Evolutionary conservation across 2,888 invertebrate genomes (phyloP).

Genomic region (Drosophila birchii): DNA sequence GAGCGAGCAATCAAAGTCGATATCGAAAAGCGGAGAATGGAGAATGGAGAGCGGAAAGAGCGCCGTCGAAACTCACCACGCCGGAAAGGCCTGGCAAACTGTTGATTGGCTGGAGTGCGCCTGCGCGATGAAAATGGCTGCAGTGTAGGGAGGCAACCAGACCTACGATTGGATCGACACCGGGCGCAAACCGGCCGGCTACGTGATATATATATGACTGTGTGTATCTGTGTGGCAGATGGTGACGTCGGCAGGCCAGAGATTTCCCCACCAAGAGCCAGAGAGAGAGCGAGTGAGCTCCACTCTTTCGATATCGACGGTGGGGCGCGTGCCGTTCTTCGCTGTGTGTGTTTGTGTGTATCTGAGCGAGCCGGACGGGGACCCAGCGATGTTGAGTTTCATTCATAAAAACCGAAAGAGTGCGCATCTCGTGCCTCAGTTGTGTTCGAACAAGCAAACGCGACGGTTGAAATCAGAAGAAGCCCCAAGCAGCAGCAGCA

Average conservation of each 20-base stretch:
- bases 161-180: conserved; percentile 74
- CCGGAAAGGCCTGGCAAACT: conserved; percentile 81
- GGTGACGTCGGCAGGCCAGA: conserved; percentile 56
- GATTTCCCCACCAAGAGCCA: conserved; percentile 52
- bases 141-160: conserved; percentile 83
- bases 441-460: conserved; percentile 85
- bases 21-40: conserved; percentile 22
- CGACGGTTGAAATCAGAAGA: conserved; percentile 82
- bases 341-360: conserved; percentile 24
- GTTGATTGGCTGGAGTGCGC: conserved; percentile 84
- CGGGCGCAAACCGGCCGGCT: conserved; percentile 52
- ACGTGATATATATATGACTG: conserved; percentile 10
- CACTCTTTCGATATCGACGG: conserved; percentile 66
- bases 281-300: conserved; percentile 6
- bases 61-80: conserved; percentile 23
- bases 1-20: conserved; percentile 30
- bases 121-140: conserved; percentile 85
- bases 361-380: conserved; percentile 20
- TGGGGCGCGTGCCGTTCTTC: conserved; percentile 76
- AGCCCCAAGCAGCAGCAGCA: conserved; percentile 25
- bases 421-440: conserved; percentile 85
- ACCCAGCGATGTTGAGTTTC: conserved; percentile 80
- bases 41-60: conserved; percentile 7
- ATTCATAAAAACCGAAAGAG: conserved; percentile 85
- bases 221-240: conserved; percentile 18